Percentiles rank a stretch among this genome's conserved stretches.
phyloP scores from a whole-genome alignment of 1,140 invertebrate genomes.

The Aphis craccivora region DNA sequence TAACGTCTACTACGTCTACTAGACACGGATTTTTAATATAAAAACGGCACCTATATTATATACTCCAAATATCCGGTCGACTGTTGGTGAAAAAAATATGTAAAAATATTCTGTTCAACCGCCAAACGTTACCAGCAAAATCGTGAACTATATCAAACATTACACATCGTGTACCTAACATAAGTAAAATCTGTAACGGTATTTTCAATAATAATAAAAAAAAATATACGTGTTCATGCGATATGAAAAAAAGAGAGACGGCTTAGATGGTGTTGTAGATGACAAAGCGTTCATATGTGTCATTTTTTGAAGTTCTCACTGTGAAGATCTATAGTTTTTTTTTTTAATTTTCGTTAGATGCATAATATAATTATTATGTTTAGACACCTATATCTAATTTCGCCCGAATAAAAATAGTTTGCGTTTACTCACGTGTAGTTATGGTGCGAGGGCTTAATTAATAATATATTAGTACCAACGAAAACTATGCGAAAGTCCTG shows the following conservation, averaged over 20 bases:
- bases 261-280: neutral
- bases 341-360: neutral
- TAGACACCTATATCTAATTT: neutral
- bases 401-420: neutral
- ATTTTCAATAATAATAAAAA: neutral
- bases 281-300: conserved; percentile 2
- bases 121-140: neutral
- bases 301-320: neutral
- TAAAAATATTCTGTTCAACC: neutral
- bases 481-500: neutral
- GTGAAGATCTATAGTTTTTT: neutral
- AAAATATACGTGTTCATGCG: neutral
- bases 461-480: neutral
- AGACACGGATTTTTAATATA: neutral
- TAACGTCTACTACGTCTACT: neutral
- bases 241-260: neutral
- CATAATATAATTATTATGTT: neutral
- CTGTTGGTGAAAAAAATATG: neutral
- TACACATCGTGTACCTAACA: neutral
- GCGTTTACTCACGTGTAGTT: neutral
- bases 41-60: conserved; percentile 7
- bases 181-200: neutral
- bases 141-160: conserved; percentile 13
- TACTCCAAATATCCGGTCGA: neutral
- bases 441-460: neutral